Conservation (phyloP, 53 echinoderm and acorn worm species). For the Echinometra lucunter region DNA sequence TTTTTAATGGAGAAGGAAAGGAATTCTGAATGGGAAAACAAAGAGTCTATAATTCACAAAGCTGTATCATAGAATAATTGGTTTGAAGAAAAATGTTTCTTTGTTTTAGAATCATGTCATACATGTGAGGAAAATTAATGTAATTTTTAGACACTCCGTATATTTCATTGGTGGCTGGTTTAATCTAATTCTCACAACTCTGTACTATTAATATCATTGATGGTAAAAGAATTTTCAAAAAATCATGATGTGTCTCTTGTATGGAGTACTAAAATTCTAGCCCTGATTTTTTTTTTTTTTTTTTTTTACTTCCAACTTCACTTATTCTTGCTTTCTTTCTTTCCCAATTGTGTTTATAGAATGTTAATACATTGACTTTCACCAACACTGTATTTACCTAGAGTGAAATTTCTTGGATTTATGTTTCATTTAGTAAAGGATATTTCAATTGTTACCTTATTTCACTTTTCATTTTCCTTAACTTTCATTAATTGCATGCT, state of each 20-base stretch:
- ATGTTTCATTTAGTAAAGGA: neutral
- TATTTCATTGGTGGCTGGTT: neutral
- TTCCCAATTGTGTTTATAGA: too few relatives aligned
- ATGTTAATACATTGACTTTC: too few relatives aligned
- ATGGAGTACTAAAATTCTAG: too few relatives aligned
- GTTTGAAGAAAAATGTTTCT: neutral
- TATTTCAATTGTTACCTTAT: neutral
- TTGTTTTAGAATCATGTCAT: neutral
- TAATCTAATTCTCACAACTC: neutral
- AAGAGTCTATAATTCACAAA: neutral
- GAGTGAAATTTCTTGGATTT: too few relatives aligned
- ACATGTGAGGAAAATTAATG: neutral
- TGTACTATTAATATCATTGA: neutral
- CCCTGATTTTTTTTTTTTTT: too few relatives aligned
- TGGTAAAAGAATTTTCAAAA: neutral
- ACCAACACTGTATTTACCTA: too few relatives aligned
- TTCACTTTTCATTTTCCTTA: neutral
- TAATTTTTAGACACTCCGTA: neutral
- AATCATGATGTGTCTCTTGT: neutral
- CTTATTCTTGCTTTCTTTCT: too few relatives aligned
- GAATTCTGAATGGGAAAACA: neutral
- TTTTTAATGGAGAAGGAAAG: too few relatives aligned
- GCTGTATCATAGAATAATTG: neutral
- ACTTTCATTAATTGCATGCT: neutral
- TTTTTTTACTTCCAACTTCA: too few relatives aligned